Evolutionary conservation across 2,888 invertebrate genomes (phyloP).

Genomic region (Ennomos erosarius): DNA sequence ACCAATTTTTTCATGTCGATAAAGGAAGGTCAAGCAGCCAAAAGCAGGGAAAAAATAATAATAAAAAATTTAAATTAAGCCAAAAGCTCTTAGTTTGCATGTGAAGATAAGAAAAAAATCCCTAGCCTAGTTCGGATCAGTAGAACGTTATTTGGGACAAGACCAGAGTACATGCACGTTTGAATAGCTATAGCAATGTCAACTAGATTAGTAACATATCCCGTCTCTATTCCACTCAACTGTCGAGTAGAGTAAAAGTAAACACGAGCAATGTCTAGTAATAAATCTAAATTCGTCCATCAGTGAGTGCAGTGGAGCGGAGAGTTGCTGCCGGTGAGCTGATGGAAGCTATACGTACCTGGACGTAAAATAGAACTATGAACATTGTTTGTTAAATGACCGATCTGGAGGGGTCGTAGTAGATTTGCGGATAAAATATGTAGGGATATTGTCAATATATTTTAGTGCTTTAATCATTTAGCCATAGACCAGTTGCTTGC

Average conservation of each 20-base stretch:
- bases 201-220: slow-evolving; percentile 48
- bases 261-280: slow-evolving; percentile 54
- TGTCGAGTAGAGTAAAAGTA: slow-evolving; percentile 48
- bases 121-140: background rate
- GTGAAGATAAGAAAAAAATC: background rate
- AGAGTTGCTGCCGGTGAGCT: slow-evolving; percentile 25
- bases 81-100: no score
- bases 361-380: background rate
- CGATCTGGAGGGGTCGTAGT: no score
- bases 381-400: no score
- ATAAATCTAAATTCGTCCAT: slow-evolving; percentile 71
- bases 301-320: slow-evolving; percentile 57
- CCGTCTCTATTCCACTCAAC: slow-evolving; percentile 45
- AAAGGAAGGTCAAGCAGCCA: no score
- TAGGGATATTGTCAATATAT: no score
- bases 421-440: no score
- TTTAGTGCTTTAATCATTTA: no score
- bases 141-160: slow-evolving; percentile 1
- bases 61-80: no score
- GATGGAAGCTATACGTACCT: slow-evolving; percentile 1
- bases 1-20: no score
- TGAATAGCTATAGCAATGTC: slow-evolving; percentile 16
- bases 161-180: background rate
- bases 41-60: no score
- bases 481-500: no score